Evolutionary conservation across 2,888 invertebrate species (phyloP), one percentile per base, ranked within the genome.

Genomic region (Apocheima hispidaria): DNA sequence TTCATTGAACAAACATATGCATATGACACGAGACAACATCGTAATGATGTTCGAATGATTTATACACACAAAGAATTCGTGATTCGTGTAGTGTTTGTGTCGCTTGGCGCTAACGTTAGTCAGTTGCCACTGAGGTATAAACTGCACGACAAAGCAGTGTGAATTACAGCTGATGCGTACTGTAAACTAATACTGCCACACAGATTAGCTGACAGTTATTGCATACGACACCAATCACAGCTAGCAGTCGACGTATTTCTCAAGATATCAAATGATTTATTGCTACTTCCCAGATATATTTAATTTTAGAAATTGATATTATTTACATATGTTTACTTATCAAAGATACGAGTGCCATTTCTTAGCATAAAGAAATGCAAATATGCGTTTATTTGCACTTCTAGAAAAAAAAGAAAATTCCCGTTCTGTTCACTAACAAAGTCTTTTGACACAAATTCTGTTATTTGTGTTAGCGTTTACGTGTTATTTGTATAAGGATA

Each of bases 181-280:
- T 60, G 84, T 80, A 88, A 87, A 87, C 81, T 77, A 82, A 87
- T 79, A 84, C 81, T 78, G 81, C 79, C n/a, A 12, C 41, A 51
- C 40, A 62, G 61, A 36, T 30, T 56, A 48, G 4, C 3, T 12
- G 4, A 40, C 41, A 62, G 56, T 62, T 43, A 40, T 18, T 28
- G 0, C 28, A 35, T 30, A 52, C 52, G 52, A 57, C 44, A 83
- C 77, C 70, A 70, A 71, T 81, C 84, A 84, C 78, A 79, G 76
- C 65, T 65, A 66, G 66, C 71, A 76, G 73, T 75, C 76, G 73
- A 77, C 76, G 74, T 77, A 77, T 77, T 62, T 81, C 74, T 78
- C 74, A 71, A 82, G 85, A 86, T 88, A 88, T 86, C 81, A 79
- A 78, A 84, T 87, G 83, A 88, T 88, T 84, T 84, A 87, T 86